Evolutionary conservation across 2,113 vertebrate genomes (phyloP).

Genomic region (Sclerurus mexicanus): DNA sequence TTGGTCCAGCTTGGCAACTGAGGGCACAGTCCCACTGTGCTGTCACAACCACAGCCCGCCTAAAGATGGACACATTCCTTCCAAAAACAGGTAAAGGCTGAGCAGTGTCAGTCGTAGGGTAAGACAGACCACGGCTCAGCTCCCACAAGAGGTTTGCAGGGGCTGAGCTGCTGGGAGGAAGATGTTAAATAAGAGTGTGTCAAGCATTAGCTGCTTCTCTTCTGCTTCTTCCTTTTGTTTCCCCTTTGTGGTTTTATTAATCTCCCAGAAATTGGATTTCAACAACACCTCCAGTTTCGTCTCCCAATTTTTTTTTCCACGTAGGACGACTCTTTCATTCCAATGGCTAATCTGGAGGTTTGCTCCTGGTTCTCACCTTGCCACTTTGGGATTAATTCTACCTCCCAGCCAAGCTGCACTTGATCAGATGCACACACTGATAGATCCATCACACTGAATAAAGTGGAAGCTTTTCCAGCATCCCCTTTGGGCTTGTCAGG

Average conservation of each 20-base stretch:
- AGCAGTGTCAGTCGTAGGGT: neutral
- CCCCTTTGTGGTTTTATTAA: neutral
- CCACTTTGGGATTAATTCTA: neutral
- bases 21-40: accelerated
- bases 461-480: neutral
- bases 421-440: accelerated
- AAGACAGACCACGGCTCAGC: neutral
- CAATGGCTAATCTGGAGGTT: neutral
- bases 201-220: neutral
- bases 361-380: neutral
- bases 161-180: neutral
- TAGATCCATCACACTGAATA: neutral
- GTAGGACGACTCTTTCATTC: neutral
- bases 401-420: neutral
- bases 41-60: neutral
- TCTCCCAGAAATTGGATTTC: neutral
- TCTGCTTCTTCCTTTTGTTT: neutral
- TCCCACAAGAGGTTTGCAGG: neutral
- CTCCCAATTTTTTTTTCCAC: neutral
- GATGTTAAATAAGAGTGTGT: neutral
- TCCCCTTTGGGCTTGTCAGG: neutral
- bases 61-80: neutral
- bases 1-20: neutral
- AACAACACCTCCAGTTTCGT: neutral
- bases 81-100: neutral